A percentile compares a stretch with the other conserved stretches of the same genome.
phyloP scores from a whole-genome alignment of 1,140 invertebrate genomes.

The Panagrolaimus sp. region DNA sequence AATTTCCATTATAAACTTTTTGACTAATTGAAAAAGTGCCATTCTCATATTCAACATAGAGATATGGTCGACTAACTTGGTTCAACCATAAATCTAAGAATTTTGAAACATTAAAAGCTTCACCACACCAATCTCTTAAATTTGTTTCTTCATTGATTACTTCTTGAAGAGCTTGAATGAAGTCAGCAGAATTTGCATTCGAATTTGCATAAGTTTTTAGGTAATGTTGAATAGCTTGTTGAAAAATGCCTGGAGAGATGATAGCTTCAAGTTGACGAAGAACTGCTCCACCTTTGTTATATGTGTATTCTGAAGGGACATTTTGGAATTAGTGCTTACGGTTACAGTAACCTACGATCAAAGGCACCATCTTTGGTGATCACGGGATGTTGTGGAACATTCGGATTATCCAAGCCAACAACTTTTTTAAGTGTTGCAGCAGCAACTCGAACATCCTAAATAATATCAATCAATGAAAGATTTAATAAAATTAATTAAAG shows the following conservation, averaged over 20 bases:
- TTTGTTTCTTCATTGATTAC: background rate
- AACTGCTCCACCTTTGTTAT: slow-evolving; percentile 6
- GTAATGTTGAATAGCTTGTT: background rate
- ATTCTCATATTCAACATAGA: background rate
- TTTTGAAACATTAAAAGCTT: background rate
- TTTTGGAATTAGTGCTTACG: no score
- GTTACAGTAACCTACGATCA: background rate
- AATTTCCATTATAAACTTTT: no score
- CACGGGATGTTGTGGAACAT: background rate
- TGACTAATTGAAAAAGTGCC: no score
- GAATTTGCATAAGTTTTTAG: background rate
- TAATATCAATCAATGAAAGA: no score
- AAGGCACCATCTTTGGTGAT: background rate
- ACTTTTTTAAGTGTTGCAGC: background rate
- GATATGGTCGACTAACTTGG: background rate
- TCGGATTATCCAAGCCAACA: no score
- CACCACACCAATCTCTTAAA: slow-evolving; percentile 11
- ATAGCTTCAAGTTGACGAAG: background rate
- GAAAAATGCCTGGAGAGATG: background rate
- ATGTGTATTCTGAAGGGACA: background rate
- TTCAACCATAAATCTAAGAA: background rate
- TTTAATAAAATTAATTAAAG: no score
- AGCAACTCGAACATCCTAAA: background rate
- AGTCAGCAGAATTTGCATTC: background rate
- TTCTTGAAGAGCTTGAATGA: background rate